Evolutionary conservation across 2,797 vertebrate species (phyloP).

Genomic region (Kryptolebias ocellatus): DNA sequence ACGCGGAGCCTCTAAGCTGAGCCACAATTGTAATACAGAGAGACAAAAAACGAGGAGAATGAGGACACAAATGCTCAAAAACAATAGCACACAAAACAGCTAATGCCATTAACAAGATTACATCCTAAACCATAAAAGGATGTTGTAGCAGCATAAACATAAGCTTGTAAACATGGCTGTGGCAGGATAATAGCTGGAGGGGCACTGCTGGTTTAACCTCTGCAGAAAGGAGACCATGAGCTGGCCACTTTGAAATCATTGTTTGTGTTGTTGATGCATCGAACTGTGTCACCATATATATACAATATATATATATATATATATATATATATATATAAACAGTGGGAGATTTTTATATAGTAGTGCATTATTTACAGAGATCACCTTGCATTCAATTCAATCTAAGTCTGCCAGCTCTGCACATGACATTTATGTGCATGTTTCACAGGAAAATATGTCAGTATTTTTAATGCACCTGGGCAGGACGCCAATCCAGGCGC

Average conservation of each 20-base stretch:
- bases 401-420: conserved; percentile 31
- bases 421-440: conserved; percentile 40
- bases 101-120: conserved; percentile 81
- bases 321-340: conserved; percentile 31
- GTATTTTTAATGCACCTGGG: conserved; percentile 42
- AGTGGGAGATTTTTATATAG: conserved; percentile 29
- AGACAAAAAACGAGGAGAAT: conserved; percentile 3
- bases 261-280: conserved; percentile 30
- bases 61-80: conserved; percentile 43
- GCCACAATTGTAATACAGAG: conserved; percentile 59
- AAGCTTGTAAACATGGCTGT: conserved; percentile 65
- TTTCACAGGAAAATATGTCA: conserved; percentile 55
- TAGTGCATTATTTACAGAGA: conserved; percentile 47
- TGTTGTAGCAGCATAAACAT: conserved; percentile 73
- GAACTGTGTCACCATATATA: conserved; percentile 22
- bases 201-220: conserved; percentile 69
- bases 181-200: conserved; percentile 66
- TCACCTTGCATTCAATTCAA: conserved; percentile 40
- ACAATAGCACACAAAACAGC: conserved; percentile 63
- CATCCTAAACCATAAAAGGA: conserved; percentile 71
- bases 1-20: conserved; percentile 50
- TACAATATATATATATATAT: conserved; percentile 8
- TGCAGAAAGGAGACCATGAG: conserved; percentile 59
- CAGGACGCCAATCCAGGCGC: conserved; percentile 27
- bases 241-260: conserved; percentile 54